Conservation (phyloP, 1,140 invertebrate genomes). For the Leptoteleia sp. region DNA sequence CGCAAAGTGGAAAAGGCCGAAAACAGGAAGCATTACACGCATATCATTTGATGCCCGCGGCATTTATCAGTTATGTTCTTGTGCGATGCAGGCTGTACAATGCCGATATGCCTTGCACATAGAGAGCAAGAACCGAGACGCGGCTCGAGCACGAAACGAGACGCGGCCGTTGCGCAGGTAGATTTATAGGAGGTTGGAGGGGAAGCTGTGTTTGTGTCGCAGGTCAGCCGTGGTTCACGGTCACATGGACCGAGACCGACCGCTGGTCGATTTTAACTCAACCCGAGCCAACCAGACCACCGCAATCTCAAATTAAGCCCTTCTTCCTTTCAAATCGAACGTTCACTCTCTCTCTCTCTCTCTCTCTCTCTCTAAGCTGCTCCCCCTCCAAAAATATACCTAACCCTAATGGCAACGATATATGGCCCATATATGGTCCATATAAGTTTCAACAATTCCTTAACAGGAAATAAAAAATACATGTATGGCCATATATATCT, state of each 20-base stretch:
- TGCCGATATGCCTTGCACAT: conserved; percentile 61
- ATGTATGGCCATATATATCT: no score
- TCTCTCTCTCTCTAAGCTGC: no score
- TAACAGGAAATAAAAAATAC: no score
- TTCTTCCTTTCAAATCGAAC: conserved; percentile 35
- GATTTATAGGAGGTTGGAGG: conserved; percentile 77
- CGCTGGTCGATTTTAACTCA: conserved; percentile 69
- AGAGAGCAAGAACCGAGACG: conserved; percentile 62
- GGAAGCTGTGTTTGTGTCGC: conserved; percentile 76
- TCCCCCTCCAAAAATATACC: no score
- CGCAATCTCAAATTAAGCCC: conserved; percentile 72
- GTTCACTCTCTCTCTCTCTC: conserved; percentile 33
- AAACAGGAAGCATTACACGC: conserved; percentile 65
- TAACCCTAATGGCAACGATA: no score
- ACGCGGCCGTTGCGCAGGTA: conserved; percentile 75
- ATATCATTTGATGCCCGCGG: conserved; percentile 60
- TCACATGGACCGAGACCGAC: conserved; percentile 73
- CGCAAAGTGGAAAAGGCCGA: conserved; percentile 50
- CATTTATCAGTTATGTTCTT: conserved; percentile 61
- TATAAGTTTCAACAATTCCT: no score
- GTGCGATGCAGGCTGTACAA: conserved; percentile 63
- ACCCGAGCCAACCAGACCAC: conserved; percentile 56
- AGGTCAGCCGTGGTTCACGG: conserved; percentile 79
- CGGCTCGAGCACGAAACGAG: conserved; percentile 65
- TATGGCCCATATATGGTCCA: no score